Conservation (phyloP, 2,888 invertebrate species). For the Caenorhabditis sp. region DNA sequence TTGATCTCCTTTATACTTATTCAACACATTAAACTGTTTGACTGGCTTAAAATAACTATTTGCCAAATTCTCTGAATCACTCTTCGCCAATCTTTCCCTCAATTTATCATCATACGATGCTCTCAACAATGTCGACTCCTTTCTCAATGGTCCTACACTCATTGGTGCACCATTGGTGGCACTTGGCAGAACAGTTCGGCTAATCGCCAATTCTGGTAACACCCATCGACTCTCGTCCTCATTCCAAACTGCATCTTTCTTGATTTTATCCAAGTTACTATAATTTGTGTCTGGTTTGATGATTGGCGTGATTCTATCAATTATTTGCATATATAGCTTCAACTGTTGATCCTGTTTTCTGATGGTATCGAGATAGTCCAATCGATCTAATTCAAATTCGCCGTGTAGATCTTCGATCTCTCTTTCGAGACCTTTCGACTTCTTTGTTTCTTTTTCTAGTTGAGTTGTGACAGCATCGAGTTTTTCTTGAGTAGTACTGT, state of each 20-base stretch:
- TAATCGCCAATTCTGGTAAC: conserved; percentile 78
- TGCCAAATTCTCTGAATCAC: conserved; percentile 77
- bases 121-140: conserved; percentile 14
- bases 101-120: conserved; percentile 56
- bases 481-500: conserved; percentile 82
- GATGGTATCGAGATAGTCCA: conserved; percentile 85
- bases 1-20: conserved; percentile 75
- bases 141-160: conserved; percentile 7
- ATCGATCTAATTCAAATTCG: conserved; percentile 83
- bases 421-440: conserved; percentile 78
- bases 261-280: conserved; percentile 79
- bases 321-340: conserved; percentile 76
- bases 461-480: conserved; percentile 80
- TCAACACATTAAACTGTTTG: conserved; percentile 77
- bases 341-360: conserved; percentile 78
- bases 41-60: conserved; percentile 81
- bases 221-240: conserved; percentile 77
- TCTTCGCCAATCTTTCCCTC: conserved; percentile 72
- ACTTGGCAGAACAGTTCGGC: conserved; percentile 79
- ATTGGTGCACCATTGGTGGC: conserved; percentile 63
- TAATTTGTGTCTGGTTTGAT: conserved; percentile 72
- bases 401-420: conserved; percentile 82
- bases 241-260: conserved; percentile 80
- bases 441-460: conserved; percentile 75
- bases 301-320: conserved; percentile 76